Base-by-base conservation (phyloP, 1,140 invertebrate species). In the Laupala kohalensis region DNA sequence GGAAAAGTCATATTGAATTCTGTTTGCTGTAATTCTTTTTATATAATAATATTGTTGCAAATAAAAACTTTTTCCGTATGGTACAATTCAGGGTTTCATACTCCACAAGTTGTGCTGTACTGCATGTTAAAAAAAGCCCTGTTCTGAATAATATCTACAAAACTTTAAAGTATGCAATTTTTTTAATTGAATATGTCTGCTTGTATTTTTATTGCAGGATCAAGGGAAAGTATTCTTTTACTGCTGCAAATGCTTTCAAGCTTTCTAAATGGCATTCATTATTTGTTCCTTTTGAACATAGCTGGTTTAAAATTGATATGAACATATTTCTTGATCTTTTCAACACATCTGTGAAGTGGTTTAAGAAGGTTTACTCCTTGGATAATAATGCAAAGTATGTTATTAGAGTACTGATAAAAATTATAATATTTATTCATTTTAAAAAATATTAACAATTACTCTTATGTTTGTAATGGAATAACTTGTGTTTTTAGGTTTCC, bases 191-290 rank as follows among this genome's bases (percentile, higher is more conserved):
- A n/a, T n/a, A n/a, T n/a, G n/a, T n/a, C n/a, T n/a, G n/a, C 15
- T 30, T 62, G 6, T 27, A 6, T 71, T 71, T 66, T 26, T 25
- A 66, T 69, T 73, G 9, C 65, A 77, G 75, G 63, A 74, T 84
- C 15, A 79, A 81, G 69, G 78, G 77, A 6, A 75, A 76, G 23
- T 74, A 75, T 69, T 78, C 81, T 24, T 80, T 79, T 67, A 80
- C 78, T 69, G 81, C 81, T 19, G 79, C 83, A 6, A 85, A 85
- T 75, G 78, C 81, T 0, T 84, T 85, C 73, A 84, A 84, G 75
- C 72, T 84, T 29, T 81, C 83, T 29, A 76, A 78, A 25, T 82
- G 81, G 77, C 83, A 85, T 74, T 78, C 78, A 5, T 75, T 85
- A 25, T 77, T 84, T 71, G 75, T 83, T 13, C 75, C 79, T 19